A percentile compares a stretch with the other conserved stretches of the same genome.
Evolutionary conservation across 2,113 vertebrate genomes (phyloP).

Genomic region (Dicaeum eximium): DNA sequence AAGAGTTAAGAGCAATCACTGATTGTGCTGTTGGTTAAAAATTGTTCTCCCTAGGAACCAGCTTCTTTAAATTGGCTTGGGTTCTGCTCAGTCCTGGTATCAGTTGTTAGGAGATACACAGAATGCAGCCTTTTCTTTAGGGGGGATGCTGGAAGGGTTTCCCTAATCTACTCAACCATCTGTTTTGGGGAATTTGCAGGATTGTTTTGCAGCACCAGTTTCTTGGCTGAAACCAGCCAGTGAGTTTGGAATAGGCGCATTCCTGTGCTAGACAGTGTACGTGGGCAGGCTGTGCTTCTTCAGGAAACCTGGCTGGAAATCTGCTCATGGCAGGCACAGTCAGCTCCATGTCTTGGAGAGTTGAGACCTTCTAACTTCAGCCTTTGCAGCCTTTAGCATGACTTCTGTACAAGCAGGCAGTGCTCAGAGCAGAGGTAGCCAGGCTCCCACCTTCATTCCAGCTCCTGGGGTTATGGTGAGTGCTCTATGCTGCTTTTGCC

Average conservation of each 20-base stretch:
- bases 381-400: not conserved
- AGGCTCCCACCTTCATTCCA: not conserved
- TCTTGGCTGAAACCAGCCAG: not conserved
- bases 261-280: not conserved
- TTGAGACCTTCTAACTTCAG: not conserved
- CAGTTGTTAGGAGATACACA: not conserved
- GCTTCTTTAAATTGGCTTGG: not conserved
- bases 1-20: not conserved
- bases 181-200: not conserved
- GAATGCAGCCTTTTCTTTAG: not conserved
- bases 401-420: not conserved
- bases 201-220: not conserved
- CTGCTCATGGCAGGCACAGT: not conserved
- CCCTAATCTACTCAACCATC: not conserved
- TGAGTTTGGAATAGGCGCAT: not conserved
- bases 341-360: not conserved
- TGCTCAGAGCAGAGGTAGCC: not conserved
- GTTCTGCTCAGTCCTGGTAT: not conserved
- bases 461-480: not conserved
- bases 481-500: not conserved
- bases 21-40: not conserved
- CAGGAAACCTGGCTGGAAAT: not conserved
- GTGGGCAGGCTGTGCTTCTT: conserved; percentile 14
- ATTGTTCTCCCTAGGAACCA: not conserved
- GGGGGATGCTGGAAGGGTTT: not conserved